Evolutionary conservation across 2,113 vertebrate species (phyloP), one percentile per base, ranked within the genome.

Genomic region (Solea senegalensis): DNA sequence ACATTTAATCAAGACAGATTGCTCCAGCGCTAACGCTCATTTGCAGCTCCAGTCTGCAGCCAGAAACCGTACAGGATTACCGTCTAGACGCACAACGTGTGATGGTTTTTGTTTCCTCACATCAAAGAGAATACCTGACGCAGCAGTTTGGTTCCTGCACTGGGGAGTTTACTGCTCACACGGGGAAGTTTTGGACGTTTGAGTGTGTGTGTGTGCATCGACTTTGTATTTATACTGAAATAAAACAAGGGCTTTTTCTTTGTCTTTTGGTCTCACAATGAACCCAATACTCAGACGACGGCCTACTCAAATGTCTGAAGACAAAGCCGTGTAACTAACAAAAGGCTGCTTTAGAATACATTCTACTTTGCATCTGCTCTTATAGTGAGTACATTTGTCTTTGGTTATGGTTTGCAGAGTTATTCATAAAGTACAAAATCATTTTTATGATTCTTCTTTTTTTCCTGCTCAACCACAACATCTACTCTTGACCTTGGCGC

Each of bases 101-200:
- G 48, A 76, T 51, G 54, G 15, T 74, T 89, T 86, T 88, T 81
- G 86, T 82, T 74, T 50, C 66, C 58, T 62, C 59, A 63, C 72
- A 78, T 82, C 70, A 86, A 87, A 85, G 74, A 81, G 77, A 88
- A 90, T 74, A 78, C 66, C 87, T 81, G 84, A 89, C 83, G 52
- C 87, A 85, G 90, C 83, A 84, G 63, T 87, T 84, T 64, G 65
- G 53, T 55, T 64, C 80, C 77, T 69, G 65, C 76, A 66, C 73
- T 78, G 69, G 73, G 75, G 77, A 68, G 83, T 73, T 60, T 81
- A 76, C 73, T 53, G 55, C 64, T 56, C 53, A 7, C 60, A 16
- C 44, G 75, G 43, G 45, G 39, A 50, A 65, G 64, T 52, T 72
- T 75, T n/a, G 61, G 40, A 28, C 49, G 68, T n/a, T 43, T 76